Evolutionary conservation across 1,140 invertebrate genomes (phyloP).

Genomic region (Vanessa atalanta): DNA sequence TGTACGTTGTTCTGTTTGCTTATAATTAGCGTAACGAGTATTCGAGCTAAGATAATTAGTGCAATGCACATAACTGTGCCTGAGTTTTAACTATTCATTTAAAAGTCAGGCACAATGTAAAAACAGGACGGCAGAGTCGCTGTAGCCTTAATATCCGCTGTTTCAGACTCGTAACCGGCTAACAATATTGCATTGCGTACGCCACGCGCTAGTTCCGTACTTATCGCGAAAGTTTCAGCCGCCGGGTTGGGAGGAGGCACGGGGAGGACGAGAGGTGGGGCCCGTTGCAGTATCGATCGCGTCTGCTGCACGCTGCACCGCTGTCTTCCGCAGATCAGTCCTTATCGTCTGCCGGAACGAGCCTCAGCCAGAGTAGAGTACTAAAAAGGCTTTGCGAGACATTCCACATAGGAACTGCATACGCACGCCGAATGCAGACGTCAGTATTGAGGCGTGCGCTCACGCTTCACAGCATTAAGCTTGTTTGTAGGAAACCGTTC

Average conservation of each 20-base stretch:
- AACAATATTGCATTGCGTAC: constrained; percentile 80
- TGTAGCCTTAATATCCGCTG: constrained; percentile 77
- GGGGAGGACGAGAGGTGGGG: constrained; percentile 37
- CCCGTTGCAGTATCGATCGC: constrained; percentile 76
- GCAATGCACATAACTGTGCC: constrained; percentile 56
- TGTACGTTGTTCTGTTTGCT: constrained; percentile 11
- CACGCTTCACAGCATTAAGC: constrained; percentile 54
- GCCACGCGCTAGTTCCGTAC: constrained; percentile 77
- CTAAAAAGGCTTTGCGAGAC: constrained; percentile 71
- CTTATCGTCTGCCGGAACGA: constrained; percentile 75
- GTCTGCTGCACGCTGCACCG: constrained; percentile 74
- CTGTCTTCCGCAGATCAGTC: constrained; percentile 79
- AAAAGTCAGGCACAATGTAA: constrained; percentile 66
- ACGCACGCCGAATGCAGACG: constrained; percentile 55
- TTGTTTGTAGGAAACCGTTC: constrained; percentile 57
- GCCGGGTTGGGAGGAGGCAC: constrained; percentile 44
- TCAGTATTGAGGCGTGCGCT: constrained; percentile 51
- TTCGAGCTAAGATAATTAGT: constrained; percentile 50
- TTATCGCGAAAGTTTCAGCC: constrained; percentile 80
- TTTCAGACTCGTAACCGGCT: constrained; percentile 78
- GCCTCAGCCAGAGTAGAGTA: constrained; percentile 50
- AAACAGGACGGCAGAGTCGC: constrained; percentile 63
- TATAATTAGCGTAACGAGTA: constrained; percentile 29
- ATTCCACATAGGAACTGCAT: constrained; percentile 52
- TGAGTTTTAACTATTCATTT: constrained; percentile 50